These are phyloP conservation scores for Opisthograptis luteolata DNA, from an alignment of 2,888 invertebrate species.

Conservation along the genomic window DNA sequence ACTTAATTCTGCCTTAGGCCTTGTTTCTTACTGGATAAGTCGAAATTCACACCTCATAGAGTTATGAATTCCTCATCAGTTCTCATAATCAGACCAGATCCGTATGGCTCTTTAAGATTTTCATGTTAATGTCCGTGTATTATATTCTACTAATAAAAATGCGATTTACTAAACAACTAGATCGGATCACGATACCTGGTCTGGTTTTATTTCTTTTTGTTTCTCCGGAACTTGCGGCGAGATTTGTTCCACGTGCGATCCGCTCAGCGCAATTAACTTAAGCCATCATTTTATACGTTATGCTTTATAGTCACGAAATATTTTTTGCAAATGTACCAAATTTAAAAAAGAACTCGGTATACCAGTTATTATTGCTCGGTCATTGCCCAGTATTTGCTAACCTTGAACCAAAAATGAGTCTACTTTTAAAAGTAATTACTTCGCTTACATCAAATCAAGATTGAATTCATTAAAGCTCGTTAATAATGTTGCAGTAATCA, in stretches of 20 bases:
- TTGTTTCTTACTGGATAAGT: background rate
- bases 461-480: constrained; percentile 19
- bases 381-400: constrained; percentile 37
- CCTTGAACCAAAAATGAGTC: constrained; percentile 34
- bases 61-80: no score
- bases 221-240: constrained; percentile 62
- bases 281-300: constrained; percentile 62
- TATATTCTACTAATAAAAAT: constrained; percentile 47
- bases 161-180: constrained; percentile 62
- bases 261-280: constrained; percentile 62
- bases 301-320: constrained; percentile 67
- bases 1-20: no score
- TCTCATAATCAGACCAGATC: no score
- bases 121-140: no score
- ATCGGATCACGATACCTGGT: constrained; percentile 62
- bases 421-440: constrained; percentile 19
- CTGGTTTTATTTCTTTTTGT: constrained; percentile 47
- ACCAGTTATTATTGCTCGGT: constrained; percentile 32
- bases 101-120: constrained; percentile 31
- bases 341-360: constrained; percentile 27
- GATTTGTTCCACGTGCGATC: constrained; percentile 69
- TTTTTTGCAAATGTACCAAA: constrained; percentile 37
- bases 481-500: constrained; percentile 13
- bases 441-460: constrained; percentile 24
- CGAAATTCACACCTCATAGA: background rate